These are phyloP conservation scores for Branchellion lobata DNA, from an alignment of 2,888 invertebrate genomes.

Conservation along the genomic window DNA sequence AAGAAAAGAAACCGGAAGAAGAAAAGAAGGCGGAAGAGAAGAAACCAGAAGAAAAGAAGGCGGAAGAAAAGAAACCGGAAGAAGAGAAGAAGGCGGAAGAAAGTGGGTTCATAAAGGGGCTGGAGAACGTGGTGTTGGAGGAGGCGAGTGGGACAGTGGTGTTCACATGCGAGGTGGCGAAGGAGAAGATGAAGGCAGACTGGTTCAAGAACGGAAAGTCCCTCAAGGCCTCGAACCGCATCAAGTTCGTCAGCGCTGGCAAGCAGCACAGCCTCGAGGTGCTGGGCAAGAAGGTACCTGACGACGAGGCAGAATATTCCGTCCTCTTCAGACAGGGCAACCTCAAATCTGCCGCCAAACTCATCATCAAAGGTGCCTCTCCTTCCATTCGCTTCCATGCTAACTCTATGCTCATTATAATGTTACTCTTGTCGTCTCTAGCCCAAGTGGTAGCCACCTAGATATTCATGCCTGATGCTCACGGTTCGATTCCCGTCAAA, in stretches of 20 bases:
- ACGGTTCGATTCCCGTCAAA: too few species aligned
- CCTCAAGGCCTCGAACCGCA: constrained; percentile 40
- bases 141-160: constrained; percentile 55
- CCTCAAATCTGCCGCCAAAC: constrained; percentile 56
- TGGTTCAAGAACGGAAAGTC: constrained; percentile 66
- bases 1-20: constrained; percentile 18
- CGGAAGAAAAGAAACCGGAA: constrained; percentile 15
- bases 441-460: too few species aligned
- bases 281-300: constrained; percentile 70
- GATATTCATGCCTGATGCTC: too few species aligned
- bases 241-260: constrained; percentile 49
- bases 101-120: constrained; percentile 54
- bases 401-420: too few species aligned
- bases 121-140: constrained; percentile 57
- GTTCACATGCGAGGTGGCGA: constrained; percentile 79
- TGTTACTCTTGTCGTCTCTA: too few species aligned
- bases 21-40: background rate
- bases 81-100: constrained; percentile 57
- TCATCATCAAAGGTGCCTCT: constrained; percentile 56
- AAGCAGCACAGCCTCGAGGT: constrained; percentile 77
- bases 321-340: constrained; percentile 52
- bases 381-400: background rate
- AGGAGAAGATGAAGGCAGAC: constrained; percentile 74
- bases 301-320: constrained; percentile 64
- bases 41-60: constrained; percentile 11